Conservation (phyloP, 2,888 invertebrate genomes). For the Callimorpha dominula region DNA sequence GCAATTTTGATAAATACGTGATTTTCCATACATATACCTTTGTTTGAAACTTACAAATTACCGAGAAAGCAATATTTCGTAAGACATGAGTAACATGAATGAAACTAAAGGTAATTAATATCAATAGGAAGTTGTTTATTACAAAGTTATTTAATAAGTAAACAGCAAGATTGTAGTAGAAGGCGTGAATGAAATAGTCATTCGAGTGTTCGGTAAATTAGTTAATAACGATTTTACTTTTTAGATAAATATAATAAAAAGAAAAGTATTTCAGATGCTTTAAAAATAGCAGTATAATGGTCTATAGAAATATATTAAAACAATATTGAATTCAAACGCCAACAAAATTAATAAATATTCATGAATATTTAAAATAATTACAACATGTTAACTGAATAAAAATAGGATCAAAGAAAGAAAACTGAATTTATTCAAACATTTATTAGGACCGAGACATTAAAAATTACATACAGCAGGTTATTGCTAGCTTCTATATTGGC, state of each 20-base stretch:
- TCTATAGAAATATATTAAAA: not conserved
- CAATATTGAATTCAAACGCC: not conserved
- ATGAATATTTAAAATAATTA: constrained; percentile 27
- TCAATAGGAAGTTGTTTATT: too few relatives aligned
- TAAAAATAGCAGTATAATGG: not conserved
- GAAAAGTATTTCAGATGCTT: too few relatives aligned
- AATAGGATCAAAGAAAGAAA: constrained; percentile 41
- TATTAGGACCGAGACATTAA: constrained; percentile 41
- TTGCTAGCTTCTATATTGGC: constrained; percentile 26
- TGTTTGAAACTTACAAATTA: too few relatives aligned
- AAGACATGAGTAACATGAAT: too few relatives aligned
- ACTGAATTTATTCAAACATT: constrained; percentile 24
- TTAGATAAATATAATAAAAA: too few relatives aligned
- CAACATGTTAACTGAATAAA: constrained; percentile 24
- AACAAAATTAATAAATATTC: not conserved
- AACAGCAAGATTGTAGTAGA: too few relatives aligned
- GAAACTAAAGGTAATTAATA: too few relatives aligned
- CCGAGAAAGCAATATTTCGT: too few relatives aligned
- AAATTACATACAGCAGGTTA: constrained; percentile 38
- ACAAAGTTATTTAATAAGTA: too few relatives aligned
- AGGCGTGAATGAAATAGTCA: not conserved
- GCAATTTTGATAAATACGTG: too few relatives aligned
- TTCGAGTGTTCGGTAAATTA: not conserved
- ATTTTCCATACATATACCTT: too few relatives aligned
- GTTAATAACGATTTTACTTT: too few relatives aligned